phyloP scores from a whole-genome alignment of 2,797 vertebrate genomes.

The Xenops minutus region DNA sequence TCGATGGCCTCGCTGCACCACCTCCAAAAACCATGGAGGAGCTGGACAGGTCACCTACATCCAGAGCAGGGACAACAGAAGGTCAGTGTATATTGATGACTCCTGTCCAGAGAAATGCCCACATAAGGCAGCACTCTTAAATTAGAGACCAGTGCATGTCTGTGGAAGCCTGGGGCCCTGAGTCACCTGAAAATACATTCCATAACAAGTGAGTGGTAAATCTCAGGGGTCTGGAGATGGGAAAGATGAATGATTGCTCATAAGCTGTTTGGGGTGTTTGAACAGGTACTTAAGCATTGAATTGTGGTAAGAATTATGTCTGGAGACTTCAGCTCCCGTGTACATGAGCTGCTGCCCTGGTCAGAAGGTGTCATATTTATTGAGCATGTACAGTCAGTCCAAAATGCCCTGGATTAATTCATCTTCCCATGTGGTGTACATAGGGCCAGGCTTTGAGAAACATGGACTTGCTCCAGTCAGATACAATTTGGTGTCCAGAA shows the following conservation, averaged over 20 bases:
- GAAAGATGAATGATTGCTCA: background rate
- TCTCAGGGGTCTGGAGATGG: background rate
- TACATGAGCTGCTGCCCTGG: rapidly evolving
- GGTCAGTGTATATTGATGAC: background rate
- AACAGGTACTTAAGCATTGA: background rate
- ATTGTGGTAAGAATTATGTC: background rate
- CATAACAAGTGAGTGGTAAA: background rate
- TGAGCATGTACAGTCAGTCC: background rate
- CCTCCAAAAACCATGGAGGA: background rate
- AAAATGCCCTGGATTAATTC: background rate
- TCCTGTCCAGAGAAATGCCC: background rate
- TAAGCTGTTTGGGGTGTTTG: background rate
- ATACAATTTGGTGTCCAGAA: background rate
- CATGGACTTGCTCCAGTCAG: background rate
- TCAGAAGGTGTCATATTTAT: background rate
- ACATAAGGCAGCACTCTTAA: background rate
- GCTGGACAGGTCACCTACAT: background rate
- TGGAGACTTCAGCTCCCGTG: background rate
- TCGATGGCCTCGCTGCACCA: background rate
- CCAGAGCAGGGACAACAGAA: background rate
- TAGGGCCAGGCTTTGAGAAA: background rate
- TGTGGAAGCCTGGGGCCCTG: background rate
- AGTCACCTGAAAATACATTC: background rate
- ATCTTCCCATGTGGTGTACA: background rate
- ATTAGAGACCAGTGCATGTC: background rate